Evolutionary conservation across 2,113 vertebrate species (phyloP), one percentile per base, ranked within the genome.

Genomic region (Corythornis cristatus): DNA sequence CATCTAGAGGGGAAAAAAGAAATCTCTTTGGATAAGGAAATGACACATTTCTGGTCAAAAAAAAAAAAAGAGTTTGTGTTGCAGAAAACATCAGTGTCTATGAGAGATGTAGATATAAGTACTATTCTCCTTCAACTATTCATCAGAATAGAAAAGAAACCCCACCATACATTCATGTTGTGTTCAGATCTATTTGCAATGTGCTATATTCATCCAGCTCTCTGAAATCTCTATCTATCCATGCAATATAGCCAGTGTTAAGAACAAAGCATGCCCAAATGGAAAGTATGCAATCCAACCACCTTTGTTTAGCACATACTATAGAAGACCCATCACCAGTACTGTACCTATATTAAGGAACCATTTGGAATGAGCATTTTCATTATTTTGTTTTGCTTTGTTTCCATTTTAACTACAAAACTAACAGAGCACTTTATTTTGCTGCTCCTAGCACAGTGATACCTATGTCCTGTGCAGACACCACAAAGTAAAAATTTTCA

Each of bases 301-400:
- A 97, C 97, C 96, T 94, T 35, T 65, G 33, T 93, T 97, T 78
- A 95, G 92, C 94, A 90, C 15, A 96, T 94, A 95, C 84, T 82
- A 85, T 54, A 86, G 75, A 88, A 90, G 83, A 96, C 97, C 97
- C 98, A 77, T 94, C 98, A 98, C 97, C 97, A 90, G 58, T 89
- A 96, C 37, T 91, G 66, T 26, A 92, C 79, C 92, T 94, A 96
- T 74, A 83, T 78, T 88, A 96, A 90, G 76, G 91, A 97, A 97
- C 96, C 97, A 98, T 98, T 97, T 97, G 97, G 97, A 98, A 96
- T 89, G 77, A 98, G 97, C 97, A 98, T 97, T 97, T 95, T 73
- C 31, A 29, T 14, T 82, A 35, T 76, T 91, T 37, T 37, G 37
- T 37, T 76, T 46, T 1, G 28, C 92, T 83, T 60, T 82, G 29